phyloP scores from a whole-genome alignment of 2,113 vertebrate genomes.

The Aleadryas rufinucha region DNA sequence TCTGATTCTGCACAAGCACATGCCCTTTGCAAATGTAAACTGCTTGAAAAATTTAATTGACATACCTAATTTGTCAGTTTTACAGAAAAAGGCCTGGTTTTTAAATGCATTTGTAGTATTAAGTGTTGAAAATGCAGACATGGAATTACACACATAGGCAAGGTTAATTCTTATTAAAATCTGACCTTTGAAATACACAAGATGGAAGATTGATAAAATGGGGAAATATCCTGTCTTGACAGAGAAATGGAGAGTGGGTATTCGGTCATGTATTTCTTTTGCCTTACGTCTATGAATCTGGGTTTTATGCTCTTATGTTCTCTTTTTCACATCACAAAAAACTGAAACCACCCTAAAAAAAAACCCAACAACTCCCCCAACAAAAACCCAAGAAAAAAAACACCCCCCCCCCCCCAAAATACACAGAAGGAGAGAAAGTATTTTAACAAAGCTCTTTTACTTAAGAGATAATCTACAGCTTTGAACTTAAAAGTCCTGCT shows the following conservation, averaged over 20 bases:
- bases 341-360: background rate
- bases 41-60: background rate
- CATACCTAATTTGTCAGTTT: background rate
- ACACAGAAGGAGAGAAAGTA: rapidly evolving
- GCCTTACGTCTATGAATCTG: background rate
- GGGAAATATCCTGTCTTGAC: background rate
- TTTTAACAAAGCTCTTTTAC: background rate
- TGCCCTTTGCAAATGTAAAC: background rate
- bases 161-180: background rate
- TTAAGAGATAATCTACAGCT: background rate
- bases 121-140: background rate
- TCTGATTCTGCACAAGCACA: background rate
- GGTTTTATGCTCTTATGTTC: background rate
- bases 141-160: background rate
- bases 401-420: rapidly evolving
- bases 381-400: background rate
- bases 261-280: background rate
- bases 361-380: background rate
- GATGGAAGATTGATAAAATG: background rate
- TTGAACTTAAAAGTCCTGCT: background rate
- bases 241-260: background rate
- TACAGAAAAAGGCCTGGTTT: background rate
- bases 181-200: background rate
- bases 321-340: background rate
- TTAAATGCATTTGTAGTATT: background rate